These are phyloP conservation scores for Anguilla anguilla DNA, from an alignment of 2,797 vertebrate species.

Conservation along the genomic window DNA sequence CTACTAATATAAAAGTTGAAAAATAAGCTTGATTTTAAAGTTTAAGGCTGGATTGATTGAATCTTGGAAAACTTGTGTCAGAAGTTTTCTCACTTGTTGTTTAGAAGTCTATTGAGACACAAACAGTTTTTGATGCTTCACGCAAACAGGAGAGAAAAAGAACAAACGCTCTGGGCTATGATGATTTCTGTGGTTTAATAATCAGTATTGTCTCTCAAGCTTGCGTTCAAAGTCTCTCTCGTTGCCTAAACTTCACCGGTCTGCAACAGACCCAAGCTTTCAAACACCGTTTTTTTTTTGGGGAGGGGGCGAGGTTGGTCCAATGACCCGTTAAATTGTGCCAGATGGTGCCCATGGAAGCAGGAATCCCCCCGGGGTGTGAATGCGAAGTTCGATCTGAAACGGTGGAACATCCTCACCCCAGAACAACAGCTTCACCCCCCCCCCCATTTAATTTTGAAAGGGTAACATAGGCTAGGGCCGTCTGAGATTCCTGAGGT, in stretches of 20 bases:
- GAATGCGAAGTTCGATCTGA: neutral
- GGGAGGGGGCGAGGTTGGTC: too few relatives aligned
- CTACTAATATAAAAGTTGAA: neutral
- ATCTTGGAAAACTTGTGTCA: neutral
- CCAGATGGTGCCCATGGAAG: neutral
- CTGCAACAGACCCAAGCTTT: neutral
- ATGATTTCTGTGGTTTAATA: neutral
- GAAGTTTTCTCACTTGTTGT: neutral
- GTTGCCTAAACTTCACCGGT: neutral
- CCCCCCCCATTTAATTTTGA: slow-evolving; percentile 20
- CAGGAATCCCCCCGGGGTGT: neutral
- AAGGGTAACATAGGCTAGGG: neutral
- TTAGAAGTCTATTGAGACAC: neutral
- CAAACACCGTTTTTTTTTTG: neutral
- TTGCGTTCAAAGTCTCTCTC: neutral
- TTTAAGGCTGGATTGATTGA: neutral
- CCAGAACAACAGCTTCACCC: neutral
- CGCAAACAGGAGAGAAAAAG: neutral
- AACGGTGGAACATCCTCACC: neutral
- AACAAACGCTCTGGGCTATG: neutral
- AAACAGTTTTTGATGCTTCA: neutral
- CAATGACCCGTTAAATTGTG: neutral
- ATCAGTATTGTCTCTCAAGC: neutral
- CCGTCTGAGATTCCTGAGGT: neutral
- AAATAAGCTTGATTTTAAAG: neutral